Evolutionary conservation across 2,113 vertebrate species (phyloP).

Genomic region (Seriola rivoliana): DNA sequence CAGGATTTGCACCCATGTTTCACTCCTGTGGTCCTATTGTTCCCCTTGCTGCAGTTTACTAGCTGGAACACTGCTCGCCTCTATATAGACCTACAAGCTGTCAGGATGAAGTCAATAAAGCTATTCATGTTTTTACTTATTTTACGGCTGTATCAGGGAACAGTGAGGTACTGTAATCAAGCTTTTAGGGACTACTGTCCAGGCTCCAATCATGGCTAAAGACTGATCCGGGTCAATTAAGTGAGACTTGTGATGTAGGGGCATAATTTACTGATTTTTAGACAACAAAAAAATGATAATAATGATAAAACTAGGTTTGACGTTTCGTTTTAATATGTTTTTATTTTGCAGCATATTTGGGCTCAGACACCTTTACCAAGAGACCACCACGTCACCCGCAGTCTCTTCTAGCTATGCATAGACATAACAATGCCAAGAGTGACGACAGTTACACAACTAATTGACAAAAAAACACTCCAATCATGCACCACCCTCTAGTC

Average conservation of each 20-base stretch:
- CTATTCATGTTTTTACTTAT: conserved; percentile 66
- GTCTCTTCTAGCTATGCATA: conserved; percentile 3
- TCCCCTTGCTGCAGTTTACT: conserved; percentile 66
- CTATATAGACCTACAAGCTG: conserved; percentile 66
- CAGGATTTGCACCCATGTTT: conserved; percentile 77
- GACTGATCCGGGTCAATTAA: not conserved
- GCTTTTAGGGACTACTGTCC: conserved; percentile 29
- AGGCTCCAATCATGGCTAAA: conserved; percentile 21
- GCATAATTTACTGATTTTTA: not conserved
- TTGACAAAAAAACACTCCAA: not conserved
- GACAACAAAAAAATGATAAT: not conserved
- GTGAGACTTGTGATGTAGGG: not conserved
- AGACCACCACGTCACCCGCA: conserved; percentile 1
- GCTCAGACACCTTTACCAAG: not conserved
- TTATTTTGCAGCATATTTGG: not conserved
- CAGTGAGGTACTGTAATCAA: conserved; percentile 49
- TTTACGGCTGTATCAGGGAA: conserved; percentile 56
- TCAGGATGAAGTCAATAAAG: conserved; percentile 68
- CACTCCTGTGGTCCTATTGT: conserved; percentile 75
- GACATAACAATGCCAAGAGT: conserved; percentile 31
- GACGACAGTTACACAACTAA: conserved; percentile 25
- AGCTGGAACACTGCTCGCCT: conserved; percentile 70
- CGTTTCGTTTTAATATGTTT: not conserved
- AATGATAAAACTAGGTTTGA: not conserved
- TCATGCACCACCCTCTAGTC: conserved; percentile 32